Percentiles rank a stretch among this genome's conserved stretches.
Conservation (phyloP, 1,140 invertebrate genomes). For the Drosophila ironensis region DNA sequence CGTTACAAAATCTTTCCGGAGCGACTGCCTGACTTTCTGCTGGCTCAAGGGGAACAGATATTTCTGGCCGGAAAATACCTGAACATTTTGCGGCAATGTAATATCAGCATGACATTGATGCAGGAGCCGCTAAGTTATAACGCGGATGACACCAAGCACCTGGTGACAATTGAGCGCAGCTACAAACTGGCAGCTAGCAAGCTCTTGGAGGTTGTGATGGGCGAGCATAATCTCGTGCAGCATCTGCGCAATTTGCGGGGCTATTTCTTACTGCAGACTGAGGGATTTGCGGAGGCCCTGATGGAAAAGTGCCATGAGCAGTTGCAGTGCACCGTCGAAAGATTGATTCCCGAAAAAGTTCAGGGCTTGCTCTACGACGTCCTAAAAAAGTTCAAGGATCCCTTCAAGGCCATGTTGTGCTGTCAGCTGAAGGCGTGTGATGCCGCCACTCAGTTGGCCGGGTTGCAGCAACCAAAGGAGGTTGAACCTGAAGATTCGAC, state of each 20-base stretch:
- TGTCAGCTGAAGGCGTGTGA: conserved; percentile 36
- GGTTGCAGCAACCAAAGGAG: neutral
- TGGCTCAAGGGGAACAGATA: conserved; percentile 9
- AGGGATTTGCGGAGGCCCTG: conserved; percentile 19
- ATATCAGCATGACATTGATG: conserved; percentile 41
- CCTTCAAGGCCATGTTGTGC: conserved; percentile 37
- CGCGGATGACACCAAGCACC: conserved; percentile 5
- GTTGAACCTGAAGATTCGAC: neutral
- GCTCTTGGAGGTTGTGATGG: conserved; percentile 24
- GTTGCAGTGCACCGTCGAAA: conserved; percentile 23
- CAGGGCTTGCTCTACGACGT: conserved; percentile 14
- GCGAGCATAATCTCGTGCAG: conserved; percentile 19
- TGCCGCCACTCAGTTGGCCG: conserved; percentile 30
- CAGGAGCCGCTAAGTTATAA: conserved; percentile 34
- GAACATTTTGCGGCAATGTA: conserved; percentile 59
- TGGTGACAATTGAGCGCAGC: conserved; percentile 23
- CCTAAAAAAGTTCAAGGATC: conserved; percentile 16
- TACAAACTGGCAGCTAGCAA: conserved; percentile 53
- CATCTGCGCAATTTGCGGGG: conserved; percentile 39
- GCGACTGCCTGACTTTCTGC: conserved; percentile 44
- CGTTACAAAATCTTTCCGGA: conserved; percentile 34
- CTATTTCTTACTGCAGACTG: conserved; percentile 41
- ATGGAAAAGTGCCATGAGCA: conserved; percentile 14
- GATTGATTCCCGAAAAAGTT: conserved; percentile 31
- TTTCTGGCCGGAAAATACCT: conserved; percentile 59